Evolutionary conservation across 2,888 invertebrate genomes (phyloP).

Genomic region (Trissonchulus latispiculum): DNA sequence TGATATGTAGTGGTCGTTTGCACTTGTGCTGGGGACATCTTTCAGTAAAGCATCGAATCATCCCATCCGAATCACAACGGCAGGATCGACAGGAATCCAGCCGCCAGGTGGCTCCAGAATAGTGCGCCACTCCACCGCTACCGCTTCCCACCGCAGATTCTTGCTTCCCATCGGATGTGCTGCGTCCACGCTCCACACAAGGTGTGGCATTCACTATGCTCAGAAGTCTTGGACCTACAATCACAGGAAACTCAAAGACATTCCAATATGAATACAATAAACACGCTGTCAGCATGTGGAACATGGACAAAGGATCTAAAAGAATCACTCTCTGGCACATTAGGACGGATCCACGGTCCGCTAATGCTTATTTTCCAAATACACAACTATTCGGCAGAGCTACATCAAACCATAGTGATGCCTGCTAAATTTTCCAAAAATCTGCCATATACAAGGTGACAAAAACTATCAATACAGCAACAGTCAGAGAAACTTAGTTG

Average conservation of each 20-base stretch:
- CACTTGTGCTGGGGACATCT: conserved; percentile 46
- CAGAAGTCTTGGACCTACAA: not conserved
- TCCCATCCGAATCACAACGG: conserved; percentile 34
- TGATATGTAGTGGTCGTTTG: conserved; percentile 45
- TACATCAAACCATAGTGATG: too few relatives aligned
- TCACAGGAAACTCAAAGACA: not conserved
- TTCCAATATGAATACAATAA: not conserved
- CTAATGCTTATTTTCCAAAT: too few relatives aligned
- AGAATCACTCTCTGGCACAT: too few relatives aligned
- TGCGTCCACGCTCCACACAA: not conserved
- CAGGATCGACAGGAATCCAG: not conserved
- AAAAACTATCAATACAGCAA: too few relatives aligned
- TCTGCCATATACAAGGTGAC: too few relatives aligned
- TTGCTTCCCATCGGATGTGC: too few relatives aligned
- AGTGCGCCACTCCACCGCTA: not conserved
- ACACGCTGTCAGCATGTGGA: not conserved
- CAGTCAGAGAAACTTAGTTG: too few relatives aligned
- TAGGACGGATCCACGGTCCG: too few relatives aligned
- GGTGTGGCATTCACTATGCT: not conserved
- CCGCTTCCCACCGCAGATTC: too few relatives aligned
- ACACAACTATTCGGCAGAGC: too few relatives aligned
- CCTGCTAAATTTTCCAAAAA: too few relatives aligned
- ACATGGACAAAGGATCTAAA: too few relatives aligned
- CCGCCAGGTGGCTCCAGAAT: not conserved
- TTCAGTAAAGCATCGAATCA: conserved; percentile 47